Evolutionary conservation across 2,888 invertebrate genomes (phyloP).

Genomic region (Timandra comae): DNA sequence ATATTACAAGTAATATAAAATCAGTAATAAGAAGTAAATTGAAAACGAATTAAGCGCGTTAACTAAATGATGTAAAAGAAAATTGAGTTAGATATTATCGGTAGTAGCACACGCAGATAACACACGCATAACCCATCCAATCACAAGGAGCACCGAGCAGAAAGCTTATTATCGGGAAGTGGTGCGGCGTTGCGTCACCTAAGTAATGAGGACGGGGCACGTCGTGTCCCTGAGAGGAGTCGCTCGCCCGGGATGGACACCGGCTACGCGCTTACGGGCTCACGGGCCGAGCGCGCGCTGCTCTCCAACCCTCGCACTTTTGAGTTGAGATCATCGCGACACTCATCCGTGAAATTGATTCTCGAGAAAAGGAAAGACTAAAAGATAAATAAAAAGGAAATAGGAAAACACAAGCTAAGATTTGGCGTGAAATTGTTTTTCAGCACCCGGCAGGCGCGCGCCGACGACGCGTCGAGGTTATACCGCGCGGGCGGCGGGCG

Average conservation of each 20-base stretch:
- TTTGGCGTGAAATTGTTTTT: slow-evolving; percentile 78
- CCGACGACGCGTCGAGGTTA: slow-evolving; percentile 31
- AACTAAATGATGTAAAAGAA: slow-evolving; percentile 53
- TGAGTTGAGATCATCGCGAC: slow-evolving; percentile 74
- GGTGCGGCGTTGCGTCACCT: slow-evolving; percentile 54
- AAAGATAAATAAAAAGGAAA: slow-evolving; percentile 78
- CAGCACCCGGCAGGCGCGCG: slow-evolving; percentile 59
- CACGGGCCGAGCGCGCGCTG: slow-evolving; percentile 40
- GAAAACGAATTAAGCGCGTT: slow-evolving; percentile 41
- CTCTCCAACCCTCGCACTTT: slow-evolving; percentile 55
- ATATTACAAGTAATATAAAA: not conserved
- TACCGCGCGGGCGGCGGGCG: slow-evolving; percentile 34
- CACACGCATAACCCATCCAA: slow-evolving; percentile 72
- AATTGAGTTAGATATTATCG: slow-evolving; percentile 62
- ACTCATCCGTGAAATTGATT: slow-evolving; percentile 77
- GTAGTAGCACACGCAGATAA: slow-evolving; percentile 58
- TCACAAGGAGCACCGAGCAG: slow-evolving; percentile 65
- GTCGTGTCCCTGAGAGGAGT: slow-evolving; percentile 9
- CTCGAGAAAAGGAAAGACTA: slow-evolving; percentile 74
- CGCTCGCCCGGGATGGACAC: too few species aligned
- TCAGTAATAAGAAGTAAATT: slow-evolving; percentile 30
- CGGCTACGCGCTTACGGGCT: too few species aligned
- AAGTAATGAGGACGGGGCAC: slow-evolving; percentile 45
- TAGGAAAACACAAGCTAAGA: slow-evolving; percentile 77
- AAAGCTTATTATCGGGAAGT: slow-evolving; percentile 67